phyloP scores from a whole-genome alignment of 2,113 vertebrate genomes.

The Apodemus speciosus region DNA sequence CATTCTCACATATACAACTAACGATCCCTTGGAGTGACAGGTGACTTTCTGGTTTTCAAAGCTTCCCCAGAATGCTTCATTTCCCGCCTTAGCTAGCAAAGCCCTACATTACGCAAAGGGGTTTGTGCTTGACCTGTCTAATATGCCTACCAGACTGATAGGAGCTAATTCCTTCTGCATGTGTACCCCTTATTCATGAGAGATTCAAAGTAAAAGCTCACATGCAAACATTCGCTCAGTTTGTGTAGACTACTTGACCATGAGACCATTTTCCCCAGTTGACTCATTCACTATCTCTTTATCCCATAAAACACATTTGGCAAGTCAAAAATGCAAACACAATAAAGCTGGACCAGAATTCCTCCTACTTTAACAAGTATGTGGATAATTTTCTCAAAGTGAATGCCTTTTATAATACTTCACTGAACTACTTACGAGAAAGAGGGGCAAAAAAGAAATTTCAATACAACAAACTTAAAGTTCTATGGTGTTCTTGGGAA shows the following conservation, averaged over 20 bases:
- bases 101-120: neutral
- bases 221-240: constrained; percentile 37
- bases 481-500: neutral
- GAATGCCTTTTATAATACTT: constrained; percentile 43
- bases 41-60: neutral
- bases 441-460: neutral
- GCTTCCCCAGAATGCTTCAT: neutral
- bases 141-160: neutral
- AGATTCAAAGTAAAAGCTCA: constrained; percentile 41
- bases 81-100: neutral
- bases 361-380: constrained; percentile 11
- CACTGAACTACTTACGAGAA: neutral
- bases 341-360: constrained; percentile 17
- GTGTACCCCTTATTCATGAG: neutral
- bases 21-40: neutral
- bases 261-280: neutral
- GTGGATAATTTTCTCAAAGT: constrained; percentile 12
- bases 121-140: neutral
- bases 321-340: constrained; percentile 58
- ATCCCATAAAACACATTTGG: constrained; percentile 42
- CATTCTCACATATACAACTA: neutral
- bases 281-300: constrained; percentile 32
- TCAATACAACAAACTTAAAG: constrained; percentile 33
- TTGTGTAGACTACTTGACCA: neutral
- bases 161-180: neutral